Percentiles rank a stretch among this genome's conserved stretches.
Evolutionary conservation across 2,113 vertebrate genomes (phyloP).

Genomic region (Clarias batrachus): DNA sequence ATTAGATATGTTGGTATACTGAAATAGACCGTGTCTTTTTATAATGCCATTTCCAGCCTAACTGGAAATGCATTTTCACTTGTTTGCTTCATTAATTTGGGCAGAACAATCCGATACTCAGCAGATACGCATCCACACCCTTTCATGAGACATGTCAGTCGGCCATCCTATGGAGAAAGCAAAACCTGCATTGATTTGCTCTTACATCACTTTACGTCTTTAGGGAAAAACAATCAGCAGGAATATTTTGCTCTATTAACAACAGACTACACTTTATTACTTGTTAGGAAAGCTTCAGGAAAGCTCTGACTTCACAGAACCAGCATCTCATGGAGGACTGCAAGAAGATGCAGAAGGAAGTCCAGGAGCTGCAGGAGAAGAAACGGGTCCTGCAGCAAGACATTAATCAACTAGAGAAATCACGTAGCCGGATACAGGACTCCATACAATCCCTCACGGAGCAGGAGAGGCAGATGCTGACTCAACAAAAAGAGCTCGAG

Average conservation of each 20-base stretch:
- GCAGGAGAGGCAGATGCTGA: constrained; percentile 72
- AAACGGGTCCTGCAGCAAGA: constrained; percentile 59
- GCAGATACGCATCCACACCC: neutral
- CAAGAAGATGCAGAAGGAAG: constrained; percentile 79
- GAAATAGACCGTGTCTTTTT: neutral
- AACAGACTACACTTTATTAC: neutral
- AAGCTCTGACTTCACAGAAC: constrained; percentile 85
- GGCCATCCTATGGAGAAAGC: neutral
- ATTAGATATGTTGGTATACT: neutral
- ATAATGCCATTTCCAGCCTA: neutral
- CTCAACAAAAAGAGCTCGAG: no score
- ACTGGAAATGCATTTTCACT: neutral
- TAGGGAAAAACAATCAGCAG: neutral
- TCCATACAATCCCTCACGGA: constrained; percentile 77
- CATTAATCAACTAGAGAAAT: constrained; percentile 60
- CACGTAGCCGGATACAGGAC: constrained; percentile 62
- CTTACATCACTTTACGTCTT: neutral
- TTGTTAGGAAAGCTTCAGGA: constrained; percentile 79
- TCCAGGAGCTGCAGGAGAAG: constrained; percentile 80
- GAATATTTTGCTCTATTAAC: neutral
- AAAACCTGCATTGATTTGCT: neutral
- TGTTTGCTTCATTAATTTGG: neutral
- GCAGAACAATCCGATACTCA: neutral
- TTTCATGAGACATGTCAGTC: neutral
- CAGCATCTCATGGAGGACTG: constrained; percentile 84